Percentiles rank a stretch among this genome's conserved stretches.
Conservation (phyloP, 2,797 vertebrate genomes). For the Merluccius polli region DNA sequence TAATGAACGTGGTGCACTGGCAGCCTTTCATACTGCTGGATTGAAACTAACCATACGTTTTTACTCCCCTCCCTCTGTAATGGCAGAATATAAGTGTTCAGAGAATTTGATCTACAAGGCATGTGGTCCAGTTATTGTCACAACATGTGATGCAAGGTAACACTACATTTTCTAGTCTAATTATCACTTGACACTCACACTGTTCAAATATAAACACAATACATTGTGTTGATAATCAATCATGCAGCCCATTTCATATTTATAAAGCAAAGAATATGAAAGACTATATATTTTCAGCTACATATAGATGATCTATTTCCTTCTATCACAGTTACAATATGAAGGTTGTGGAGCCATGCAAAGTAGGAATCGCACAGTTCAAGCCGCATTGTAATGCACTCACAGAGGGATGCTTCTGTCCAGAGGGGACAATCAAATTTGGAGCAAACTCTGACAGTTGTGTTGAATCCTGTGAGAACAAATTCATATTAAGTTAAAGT, state of each 20-base stretch:
- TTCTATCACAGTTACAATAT: constrained; percentile 60
- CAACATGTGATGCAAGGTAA: constrained; percentile 73
- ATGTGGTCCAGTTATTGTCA: constrained; percentile 64
- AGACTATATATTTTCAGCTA: not conserved
- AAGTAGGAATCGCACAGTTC: not conserved
- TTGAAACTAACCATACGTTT: constrained; percentile 6
- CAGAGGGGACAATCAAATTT: constrained; percentile 63
- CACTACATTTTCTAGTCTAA: not conserved
- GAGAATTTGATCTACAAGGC: constrained; percentile 68
- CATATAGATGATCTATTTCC: not conserved
- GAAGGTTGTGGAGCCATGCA: constrained; percentile 19
- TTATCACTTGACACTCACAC: not conserved
- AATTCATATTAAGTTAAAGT: constrained; percentile 16
- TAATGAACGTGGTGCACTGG: not conserved
- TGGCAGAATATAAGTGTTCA: constrained; percentile 69
- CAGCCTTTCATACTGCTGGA: not conserved
- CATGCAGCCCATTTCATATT: not conserved
- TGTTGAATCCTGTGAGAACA: constrained; percentile 71
- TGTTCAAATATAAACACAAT: too few species aligned
- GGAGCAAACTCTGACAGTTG: constrained; percentile 62
- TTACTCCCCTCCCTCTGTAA: constrained; percentile 15
- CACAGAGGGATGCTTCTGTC: constrained; percentile 81
- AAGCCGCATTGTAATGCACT: not conserved
- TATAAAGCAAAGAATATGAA: not conserved
- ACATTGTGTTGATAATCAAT: not conserved